Evolutionary conservation across 2,888 invertebrate species (phyloP).

Genomic region (Ischnura elegans): DNA sequence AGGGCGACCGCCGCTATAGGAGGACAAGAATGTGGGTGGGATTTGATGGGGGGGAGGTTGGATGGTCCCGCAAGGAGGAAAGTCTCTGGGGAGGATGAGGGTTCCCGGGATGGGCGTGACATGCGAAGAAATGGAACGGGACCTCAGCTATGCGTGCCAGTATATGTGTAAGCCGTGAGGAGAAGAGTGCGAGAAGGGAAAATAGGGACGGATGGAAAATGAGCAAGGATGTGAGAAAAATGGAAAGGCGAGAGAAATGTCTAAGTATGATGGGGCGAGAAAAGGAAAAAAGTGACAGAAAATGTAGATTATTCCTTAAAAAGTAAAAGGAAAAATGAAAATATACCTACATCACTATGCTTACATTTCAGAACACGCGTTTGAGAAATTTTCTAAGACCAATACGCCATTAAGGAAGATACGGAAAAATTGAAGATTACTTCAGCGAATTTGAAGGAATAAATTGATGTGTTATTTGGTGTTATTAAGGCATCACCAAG

Average conservation of each 20-base stretch:
- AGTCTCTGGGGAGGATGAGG: conserved; percentile 4
- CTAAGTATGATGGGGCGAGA: not conserved
- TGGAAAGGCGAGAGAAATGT: too few relatives aligned
- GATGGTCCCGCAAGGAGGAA: not conserved
- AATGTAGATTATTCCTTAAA: too few relatives aligned
- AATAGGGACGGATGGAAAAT: not conserved
- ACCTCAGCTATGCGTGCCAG: not conserved
- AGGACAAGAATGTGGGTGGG: conserved; percentile 58
- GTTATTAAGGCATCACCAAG: too few relatives aligned
- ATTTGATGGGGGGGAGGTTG: conserved; percentile 45
- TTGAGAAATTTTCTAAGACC: too few relatives aligned
- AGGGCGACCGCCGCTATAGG: conserved; percentile 32
- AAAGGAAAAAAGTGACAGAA: not conserved
- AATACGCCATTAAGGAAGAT: too few relatives aligned
- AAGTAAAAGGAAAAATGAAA: too few relatives aligned
- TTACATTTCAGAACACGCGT: too few relatives aligned
- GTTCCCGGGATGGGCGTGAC: conserved; percentile 12
- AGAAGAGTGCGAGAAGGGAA: not conserved
- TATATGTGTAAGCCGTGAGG: not conserved
- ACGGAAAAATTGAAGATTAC: too few relatives aligned
- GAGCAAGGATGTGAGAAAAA: not conserved
- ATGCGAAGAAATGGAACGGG: conserved; percentile 26
- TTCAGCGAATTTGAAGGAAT: too few relatives aligned
- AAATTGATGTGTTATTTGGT: too few relatives aligned
- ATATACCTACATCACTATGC: too few relatives aligned